A percentile compares a stretch with the other conserved stretches of the same genome.
Conservation (phyloP, 2,888 invertebrate species). For the Xestia c-nigrum region DNA sequence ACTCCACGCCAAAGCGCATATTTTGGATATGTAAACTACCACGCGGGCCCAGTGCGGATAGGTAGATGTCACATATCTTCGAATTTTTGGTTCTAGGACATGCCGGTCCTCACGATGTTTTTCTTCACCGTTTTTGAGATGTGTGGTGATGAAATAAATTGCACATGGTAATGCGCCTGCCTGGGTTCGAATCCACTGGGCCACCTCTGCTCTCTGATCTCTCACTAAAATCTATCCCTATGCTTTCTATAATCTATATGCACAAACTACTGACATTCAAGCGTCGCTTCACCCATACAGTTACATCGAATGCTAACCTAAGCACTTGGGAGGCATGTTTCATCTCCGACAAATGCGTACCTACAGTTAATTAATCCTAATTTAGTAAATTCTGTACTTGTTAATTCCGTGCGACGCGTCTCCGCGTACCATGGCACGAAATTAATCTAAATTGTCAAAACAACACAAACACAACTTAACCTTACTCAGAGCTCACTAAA, state of each 20-base stretch:
- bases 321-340: neutral
- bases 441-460: neutral
- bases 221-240: neutral
- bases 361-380: neutral
- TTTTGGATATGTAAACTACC: no score
- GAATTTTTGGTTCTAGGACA: no score
- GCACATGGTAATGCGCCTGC: no score
- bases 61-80: no score
- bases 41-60: no score
- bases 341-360: neutral
- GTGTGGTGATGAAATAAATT: no score
- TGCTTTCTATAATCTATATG: neutral
- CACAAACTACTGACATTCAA: constrained; percentile 4
- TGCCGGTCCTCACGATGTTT: no score
- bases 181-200: no score
- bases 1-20: no score
- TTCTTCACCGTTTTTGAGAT: no score
- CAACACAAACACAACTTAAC: neutral
- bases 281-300: neutral
- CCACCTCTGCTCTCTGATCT: no score
- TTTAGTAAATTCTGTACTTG: constrained; percentile 4
- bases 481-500: neutral
- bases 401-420: neutral
- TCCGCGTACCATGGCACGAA: constrained; percentile 1
- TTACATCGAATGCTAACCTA: constrained; percentile 1